Evolutionary conservation across 2,797 vertebrate species (phyloP).

Genomic region (Vireo griseus): DNA sequence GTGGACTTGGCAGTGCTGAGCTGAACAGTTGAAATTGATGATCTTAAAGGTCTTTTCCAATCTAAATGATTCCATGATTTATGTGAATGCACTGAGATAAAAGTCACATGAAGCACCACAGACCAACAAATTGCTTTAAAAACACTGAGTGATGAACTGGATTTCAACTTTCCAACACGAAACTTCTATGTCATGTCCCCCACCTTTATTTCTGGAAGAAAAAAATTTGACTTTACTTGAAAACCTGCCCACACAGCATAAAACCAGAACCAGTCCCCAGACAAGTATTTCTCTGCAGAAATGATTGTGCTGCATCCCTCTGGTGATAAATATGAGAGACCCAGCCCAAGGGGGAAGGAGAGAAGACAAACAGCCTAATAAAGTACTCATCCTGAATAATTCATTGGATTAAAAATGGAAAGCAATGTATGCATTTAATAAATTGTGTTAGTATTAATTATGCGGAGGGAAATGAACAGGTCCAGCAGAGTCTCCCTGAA

Average conservation of each 20-base stretch:
- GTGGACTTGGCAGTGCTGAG: neutral
- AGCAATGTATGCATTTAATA: neutral
- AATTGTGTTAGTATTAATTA: neutral
- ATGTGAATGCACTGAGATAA: neutral
- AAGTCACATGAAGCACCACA: neutral
- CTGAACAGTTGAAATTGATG: neutral
- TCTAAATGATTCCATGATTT: neutral
- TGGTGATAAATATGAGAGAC: fast-evolving
- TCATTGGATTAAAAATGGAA: neutral
- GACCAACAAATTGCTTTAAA: neutral
- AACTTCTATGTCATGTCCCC: neutral
- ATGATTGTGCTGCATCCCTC: fast-evolving
- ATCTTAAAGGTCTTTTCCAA: neutral
- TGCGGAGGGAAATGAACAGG: fast-evolving
- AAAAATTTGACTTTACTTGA: neutral
- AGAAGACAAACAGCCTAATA: neutral
- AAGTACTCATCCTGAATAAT: neutral
- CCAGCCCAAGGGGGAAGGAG: neutral
- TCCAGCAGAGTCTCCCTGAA: fast-evolving
- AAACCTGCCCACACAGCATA: neutral
- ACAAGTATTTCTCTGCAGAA: neutral
- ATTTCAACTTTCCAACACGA: neutral
- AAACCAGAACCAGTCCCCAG: neutral
- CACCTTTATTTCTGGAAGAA: neutral
- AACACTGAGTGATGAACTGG: neutral